Conservation (phyloP, 2,113 vertebrate species). For the Neopipo cinnamomea region DNA sequence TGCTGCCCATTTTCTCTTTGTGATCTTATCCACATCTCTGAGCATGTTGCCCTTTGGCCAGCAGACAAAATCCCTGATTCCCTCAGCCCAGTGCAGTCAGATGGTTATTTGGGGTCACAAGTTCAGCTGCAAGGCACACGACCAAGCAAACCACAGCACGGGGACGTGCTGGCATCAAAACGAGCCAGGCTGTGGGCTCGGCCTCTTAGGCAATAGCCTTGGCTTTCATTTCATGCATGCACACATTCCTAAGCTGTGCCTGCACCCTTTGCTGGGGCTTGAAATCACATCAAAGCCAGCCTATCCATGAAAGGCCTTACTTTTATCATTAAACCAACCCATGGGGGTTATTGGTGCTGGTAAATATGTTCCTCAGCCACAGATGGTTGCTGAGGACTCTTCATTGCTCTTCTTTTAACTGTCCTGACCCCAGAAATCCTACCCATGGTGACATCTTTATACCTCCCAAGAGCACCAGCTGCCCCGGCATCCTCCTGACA, state of each 20-base stretch:
- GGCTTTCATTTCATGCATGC: background rate
- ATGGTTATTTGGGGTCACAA: background rate
- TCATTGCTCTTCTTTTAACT: background rate
- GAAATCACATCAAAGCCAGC: background rate
- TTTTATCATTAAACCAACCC: background rate
- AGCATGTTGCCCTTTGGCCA: background rate
- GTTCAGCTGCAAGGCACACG: background rate
- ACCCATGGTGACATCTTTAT: background rate
- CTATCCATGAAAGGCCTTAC: background rate
- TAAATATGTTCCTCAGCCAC: background rate
- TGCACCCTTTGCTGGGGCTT: background rate
- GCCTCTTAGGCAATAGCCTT: background rate
- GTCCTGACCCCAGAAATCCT: background rate
- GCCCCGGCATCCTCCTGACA: background rate
- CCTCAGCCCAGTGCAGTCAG: background rate
- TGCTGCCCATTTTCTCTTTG: background rate
- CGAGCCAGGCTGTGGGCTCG: background rate
- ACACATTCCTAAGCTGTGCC: background rate
- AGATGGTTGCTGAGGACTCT: background rate
- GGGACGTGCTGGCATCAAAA: background rate
- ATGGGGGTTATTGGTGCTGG: background rate
- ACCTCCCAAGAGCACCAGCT: background rate
- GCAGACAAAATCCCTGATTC: background rate
- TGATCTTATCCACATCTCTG: background rate
- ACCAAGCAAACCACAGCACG: background rate